phyloP scores from a whole-genome alignment of 2,888 invertebrate species.

The Drosophila infuscata region DNA sequence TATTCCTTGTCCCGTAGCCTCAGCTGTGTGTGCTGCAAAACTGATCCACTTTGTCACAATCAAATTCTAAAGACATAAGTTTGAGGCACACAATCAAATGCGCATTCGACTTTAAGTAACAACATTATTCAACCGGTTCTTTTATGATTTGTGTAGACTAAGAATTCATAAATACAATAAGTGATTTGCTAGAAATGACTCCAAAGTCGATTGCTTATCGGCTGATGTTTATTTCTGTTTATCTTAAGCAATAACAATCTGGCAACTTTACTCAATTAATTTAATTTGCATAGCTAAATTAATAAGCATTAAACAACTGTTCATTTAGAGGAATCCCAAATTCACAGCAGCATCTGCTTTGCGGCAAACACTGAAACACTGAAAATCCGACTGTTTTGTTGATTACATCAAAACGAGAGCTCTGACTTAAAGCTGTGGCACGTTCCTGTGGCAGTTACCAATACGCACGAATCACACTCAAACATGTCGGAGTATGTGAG shows the following conservation, averaged over 20 bases:
- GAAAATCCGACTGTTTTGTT: slow-evolving; percentile 8
- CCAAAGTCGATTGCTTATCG: background rate
- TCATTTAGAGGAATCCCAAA: background rate
- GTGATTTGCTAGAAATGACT: background rate
- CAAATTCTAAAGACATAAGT: slow-evolving; percentile 20
- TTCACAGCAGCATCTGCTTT: background rate
- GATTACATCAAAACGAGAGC: slow-evolving; percentile 9
- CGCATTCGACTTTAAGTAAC: background rate
- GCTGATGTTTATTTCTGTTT: background rate
- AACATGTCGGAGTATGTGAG: slow-evolving; percentile 1
- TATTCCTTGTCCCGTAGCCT: slow-evolving; percentile 11
- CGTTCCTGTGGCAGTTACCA: slow-evolving; percentile 54
- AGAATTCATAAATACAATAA: background rate
- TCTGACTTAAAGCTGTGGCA: slow-evolving; percentile 48
- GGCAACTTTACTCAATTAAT: background rate
- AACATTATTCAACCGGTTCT: background rate
- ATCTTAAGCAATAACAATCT: background rate
- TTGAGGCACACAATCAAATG: slow-evolving; percentile 2
- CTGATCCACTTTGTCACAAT: slow-evolving; percentile 57
- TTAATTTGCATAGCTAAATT: background rate
- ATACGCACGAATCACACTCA: slow-evolving; percentile 15
- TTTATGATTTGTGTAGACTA: background rate
- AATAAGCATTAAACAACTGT: background rate
- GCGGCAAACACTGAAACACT: background rate
- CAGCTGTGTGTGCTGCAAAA: slow-evolving; percentile 72